Conservation (phyloP, 2,113 vertebrate species). For the Apteryx mantelli region DNA sequence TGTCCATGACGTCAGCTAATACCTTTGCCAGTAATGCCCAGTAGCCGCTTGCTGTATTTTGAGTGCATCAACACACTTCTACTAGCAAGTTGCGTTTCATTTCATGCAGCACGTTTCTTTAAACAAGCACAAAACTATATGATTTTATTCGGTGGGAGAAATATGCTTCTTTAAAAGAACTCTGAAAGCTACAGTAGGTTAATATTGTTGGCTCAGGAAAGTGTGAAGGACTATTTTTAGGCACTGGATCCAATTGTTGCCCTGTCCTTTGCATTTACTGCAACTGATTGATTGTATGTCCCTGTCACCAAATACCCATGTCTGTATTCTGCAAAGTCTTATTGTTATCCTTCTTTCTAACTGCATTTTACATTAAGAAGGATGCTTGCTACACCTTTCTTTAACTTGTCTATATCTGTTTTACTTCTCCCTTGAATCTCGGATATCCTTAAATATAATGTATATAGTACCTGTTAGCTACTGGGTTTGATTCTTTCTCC, state of each 20-base stretch:
- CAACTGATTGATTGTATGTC: background rate
- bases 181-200: background rate
- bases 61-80: background rate
- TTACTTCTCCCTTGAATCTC: background rate
- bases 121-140: background rate
- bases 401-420: background rate
- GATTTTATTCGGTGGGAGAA: background rate
- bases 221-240: background rate
- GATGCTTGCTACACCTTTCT: background rate
- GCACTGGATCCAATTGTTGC: background rate
- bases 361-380: background rate
- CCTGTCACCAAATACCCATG: background rate
- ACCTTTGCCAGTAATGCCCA: background rate
- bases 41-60: background rate
- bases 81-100: background rate
- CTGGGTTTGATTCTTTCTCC: background rate
- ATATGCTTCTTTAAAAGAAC: background rate
- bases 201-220: background rate
- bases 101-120: background rate
- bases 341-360: background rate
- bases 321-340: background rate
- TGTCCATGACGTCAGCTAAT: constrained; percentile 2
- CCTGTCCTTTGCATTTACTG: background rate
- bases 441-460: background rate
- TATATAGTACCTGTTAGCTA: background rate